phyloP scores from a whole-genome alignment of 2,797 vertebrate species.

The Anomalospiza imberbis region DNA sequence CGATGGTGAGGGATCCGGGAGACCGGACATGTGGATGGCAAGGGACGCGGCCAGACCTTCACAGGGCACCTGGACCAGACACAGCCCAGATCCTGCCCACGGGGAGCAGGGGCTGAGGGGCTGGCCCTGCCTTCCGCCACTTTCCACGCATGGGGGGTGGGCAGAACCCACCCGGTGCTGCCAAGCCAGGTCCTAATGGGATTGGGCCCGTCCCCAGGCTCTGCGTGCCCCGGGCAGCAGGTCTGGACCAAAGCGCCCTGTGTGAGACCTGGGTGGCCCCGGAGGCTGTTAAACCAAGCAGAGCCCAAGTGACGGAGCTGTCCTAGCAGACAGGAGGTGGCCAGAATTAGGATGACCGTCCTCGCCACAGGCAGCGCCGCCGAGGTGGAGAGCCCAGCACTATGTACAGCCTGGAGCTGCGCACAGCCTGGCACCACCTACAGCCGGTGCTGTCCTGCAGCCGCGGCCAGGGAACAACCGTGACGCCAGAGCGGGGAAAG shows the following conservation, averaged over 20 bases:
- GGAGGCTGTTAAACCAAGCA: not conserved
- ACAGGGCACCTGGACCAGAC: accelerated
- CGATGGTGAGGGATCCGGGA: not conserved
- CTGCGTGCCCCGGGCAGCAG: not conserved
- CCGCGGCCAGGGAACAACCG: not conserved
- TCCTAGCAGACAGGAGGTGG: not conserved
- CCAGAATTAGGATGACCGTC: not conserved
- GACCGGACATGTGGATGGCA: accelerated
- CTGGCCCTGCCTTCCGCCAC: not conserved
- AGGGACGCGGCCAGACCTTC: not conserved
- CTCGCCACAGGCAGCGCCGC: accelerated
- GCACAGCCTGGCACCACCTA: not conserved
- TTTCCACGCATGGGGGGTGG: accelerated
- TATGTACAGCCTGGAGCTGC: accelerated
- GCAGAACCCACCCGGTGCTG: accelerated
- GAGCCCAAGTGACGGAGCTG: not conserved
- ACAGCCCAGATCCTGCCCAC: accelerated
- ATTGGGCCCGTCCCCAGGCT: not conserved
- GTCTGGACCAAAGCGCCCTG: too few species aligned
- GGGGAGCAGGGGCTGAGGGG: not conserved
- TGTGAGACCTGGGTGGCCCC: not conserved
- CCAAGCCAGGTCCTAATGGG: too few species aligned
- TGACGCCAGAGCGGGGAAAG: conserved; percentile 50
- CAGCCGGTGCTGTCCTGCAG: not conserved
- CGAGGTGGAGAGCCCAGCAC: accelerated